Base-by-base conservation (phyloP, 1,140 invertebrate species). In the Odontomachus brunneus region DNA sequence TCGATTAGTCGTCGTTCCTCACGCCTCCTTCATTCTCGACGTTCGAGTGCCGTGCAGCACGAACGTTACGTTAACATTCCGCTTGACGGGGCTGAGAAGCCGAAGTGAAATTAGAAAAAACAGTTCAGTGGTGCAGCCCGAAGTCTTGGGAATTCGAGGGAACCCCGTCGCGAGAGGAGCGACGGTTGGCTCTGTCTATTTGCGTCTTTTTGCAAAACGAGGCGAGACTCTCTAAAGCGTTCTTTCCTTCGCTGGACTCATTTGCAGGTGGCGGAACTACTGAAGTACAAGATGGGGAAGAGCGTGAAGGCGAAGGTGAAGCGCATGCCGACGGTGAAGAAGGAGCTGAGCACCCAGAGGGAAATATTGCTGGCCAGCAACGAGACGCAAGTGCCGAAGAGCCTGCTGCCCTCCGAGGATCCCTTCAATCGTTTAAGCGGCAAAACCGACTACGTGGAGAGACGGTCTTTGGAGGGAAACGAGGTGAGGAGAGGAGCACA, bases 251-350 rank as follows among this genome's bases (percentile, higher is more conserved):
- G 29, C 38, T 0, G 29, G 38, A 11, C 38, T 44, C 38, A 9
- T 55, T 55, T 66, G 51, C 83, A 93, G 92, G 92, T 92, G 53
- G 84, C 82, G 63, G 85, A 92, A 78, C 60, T 92, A 73, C 49
- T 89, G 22, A 91, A 90, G 53, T 91, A 89, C 84, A 92, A 89
- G 22, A 88, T 78, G 51, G 62, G 60, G 29, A 66, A 69, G 15
- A 26, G 57, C 1, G 5, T 15, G n/a, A 33, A 62, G 3, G 24
- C 73, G 78, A 93, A 91, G 59, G 87, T 83, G 19, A 94, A 94
- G 71, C 91, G 93, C 0, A 87, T 92, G 81, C 92, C 93, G 0
- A 93, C 92, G 0, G 92, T 94, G 59, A 94, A 94, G 86, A 94
- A 93, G 66, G 92, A 94, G 78, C 84, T 93, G 59, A 92, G 91